Evolutionary conservation across 2,888 invertebrate genomes (phyloP).

Genomic region (Diogma glabrata): DNA sequence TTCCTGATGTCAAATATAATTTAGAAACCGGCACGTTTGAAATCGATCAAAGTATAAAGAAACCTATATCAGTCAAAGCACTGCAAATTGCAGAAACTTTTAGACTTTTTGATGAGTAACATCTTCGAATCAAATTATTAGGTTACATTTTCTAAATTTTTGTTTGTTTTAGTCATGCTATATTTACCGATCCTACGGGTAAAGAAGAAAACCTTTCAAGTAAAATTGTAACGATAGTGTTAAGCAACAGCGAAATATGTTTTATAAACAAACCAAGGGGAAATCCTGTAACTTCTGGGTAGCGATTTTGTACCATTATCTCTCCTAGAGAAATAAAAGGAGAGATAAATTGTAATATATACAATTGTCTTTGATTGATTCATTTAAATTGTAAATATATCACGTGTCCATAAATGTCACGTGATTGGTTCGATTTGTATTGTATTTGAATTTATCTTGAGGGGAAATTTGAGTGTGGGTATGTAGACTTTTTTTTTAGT

Average conservation of each 20-base stretch:
- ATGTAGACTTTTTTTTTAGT: no score
- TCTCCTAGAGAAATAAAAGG: no score
- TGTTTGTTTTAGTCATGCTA: conserved; percentile 44
- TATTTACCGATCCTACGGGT: conserved; percentile 67
- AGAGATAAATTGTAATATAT: no score
- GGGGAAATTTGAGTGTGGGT: no score
- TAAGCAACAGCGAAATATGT: conserved; percentile 50
- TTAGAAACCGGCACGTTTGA: conserved; percentile 52
- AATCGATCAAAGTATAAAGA: conserved; percentile 45
- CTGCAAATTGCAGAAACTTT: conserved; percentile 62
- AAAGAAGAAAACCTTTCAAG: conserved; percentile 68
- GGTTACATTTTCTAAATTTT: conserved; percentile 11
- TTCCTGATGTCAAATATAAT: conserved; percentile 60
- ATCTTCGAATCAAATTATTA: conserved; percentile 11
- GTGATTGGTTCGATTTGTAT: no score
- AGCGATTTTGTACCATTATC: no score
- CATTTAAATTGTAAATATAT: no score
- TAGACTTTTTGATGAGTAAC: conserved; percentile 60
- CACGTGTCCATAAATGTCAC: no score
- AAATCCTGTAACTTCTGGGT: conserved; percentile 44
- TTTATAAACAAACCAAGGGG: conserved; percentile 68
- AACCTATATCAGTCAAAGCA: conserved; percentile 43
- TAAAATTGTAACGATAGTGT: conserved; percentile 52
- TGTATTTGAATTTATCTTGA: no score
- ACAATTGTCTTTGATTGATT: no score